phyloP scores from a whole-genome alignment of 23 tunicate species.

The Trididemnum miniatum region DNA sequence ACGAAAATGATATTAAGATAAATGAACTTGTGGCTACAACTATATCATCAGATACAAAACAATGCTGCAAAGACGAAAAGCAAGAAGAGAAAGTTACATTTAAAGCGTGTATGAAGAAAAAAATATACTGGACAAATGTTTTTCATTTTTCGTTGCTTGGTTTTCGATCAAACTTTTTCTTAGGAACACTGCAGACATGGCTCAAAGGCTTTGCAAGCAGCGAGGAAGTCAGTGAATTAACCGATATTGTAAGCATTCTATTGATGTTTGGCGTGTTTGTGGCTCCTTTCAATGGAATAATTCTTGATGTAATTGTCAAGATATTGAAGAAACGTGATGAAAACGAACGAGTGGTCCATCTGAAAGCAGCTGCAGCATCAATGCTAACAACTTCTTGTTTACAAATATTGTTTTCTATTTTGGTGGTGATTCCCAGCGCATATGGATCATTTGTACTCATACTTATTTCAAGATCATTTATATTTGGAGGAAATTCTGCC shows the following conservation, averaged over 20 bases:
- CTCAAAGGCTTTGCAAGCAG: background rate
- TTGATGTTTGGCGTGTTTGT: constrained; percentile 18
- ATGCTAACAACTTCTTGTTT: background rate
- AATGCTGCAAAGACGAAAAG: no score
- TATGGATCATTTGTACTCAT: constrained; percentile 14
- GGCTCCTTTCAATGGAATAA: constrained; percentile 38
- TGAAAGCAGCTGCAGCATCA: background rate
- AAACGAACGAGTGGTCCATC: background rate
- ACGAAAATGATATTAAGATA: no score
- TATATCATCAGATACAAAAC: no score
- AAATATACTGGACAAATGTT: constrained; percentile 35
- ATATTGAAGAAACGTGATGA: background rate
- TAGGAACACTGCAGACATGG: constrained; percentile 21
- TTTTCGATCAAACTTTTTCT: constrained; percentile 11
- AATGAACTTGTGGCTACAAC: background rate
- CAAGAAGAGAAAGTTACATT: background rate
- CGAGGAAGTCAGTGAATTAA: background rate
- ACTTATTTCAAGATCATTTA: background rate
- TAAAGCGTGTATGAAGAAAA: background rate
- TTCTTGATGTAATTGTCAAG: constrained; percentile 17
- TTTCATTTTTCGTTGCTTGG: constrained; percentile 3
- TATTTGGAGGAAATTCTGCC: constrained; percentile 33
- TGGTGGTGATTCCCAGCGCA: background rate
- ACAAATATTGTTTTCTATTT: constrained; percentile 1
- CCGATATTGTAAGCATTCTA: constrained; percentile 20